Evolutionary conservation across 2,888 invertebrate genomes (phyloP).

Genomic region (Drosophila birchii): DNA sequence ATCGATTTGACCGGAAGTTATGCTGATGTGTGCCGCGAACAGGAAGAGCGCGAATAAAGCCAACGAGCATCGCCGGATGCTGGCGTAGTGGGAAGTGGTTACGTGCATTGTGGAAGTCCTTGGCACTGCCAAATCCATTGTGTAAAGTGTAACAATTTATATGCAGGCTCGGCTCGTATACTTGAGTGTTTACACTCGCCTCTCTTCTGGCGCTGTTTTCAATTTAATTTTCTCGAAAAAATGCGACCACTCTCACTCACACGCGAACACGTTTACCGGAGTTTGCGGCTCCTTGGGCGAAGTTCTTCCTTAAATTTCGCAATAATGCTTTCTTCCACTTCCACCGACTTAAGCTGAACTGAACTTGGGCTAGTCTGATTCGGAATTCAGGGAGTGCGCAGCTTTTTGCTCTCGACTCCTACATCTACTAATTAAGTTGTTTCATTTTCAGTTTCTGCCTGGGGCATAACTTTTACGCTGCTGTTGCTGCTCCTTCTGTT

Average conservation of each 20-base stretch:
- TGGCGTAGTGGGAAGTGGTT: constrained; percentile 56
- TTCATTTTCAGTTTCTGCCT: constrained; percentile 75
- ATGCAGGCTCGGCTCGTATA: constrained; percentile 33
- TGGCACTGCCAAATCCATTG: constrained; percentile 72
- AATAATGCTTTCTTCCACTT: constrained; percentile 34
- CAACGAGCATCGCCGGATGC: constrained; percentile 55
- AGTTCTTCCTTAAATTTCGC: constrained; percentile 70
- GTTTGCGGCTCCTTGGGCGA: constrained; percentile 43
- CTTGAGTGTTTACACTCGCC: constrained; percentile 50
- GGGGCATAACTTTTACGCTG: constrained; percentile 67
- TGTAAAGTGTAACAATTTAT: constrained; percentile 61
- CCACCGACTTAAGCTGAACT: constrained; percentile 23
- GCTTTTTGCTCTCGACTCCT: constrained; percentile 56
- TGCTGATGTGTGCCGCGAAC: constrained; percentile 79
- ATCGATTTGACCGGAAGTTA: constrained; percentile 85
- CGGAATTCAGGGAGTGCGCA: constrained; percentile 30
- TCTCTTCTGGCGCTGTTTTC: constrained; percentile 65
- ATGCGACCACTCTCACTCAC: constrained; percentile 49
- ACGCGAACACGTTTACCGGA: constrained; percentile 27
- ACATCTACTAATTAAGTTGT: constrained; percentile 80
- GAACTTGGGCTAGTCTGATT: constrained; percentile 15
- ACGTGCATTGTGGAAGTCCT: constrained; percentile 73
- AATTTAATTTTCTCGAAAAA: constrained; percentile 70
- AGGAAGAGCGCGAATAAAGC: constrained; percentile 77
- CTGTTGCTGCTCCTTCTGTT: constrained; percentile 33